These are phyloP conservation scores for Tenodera sinensis DNA, from an alignment of 2,888 invertebrate genomes.

Conservation along the genomic window DNA sequence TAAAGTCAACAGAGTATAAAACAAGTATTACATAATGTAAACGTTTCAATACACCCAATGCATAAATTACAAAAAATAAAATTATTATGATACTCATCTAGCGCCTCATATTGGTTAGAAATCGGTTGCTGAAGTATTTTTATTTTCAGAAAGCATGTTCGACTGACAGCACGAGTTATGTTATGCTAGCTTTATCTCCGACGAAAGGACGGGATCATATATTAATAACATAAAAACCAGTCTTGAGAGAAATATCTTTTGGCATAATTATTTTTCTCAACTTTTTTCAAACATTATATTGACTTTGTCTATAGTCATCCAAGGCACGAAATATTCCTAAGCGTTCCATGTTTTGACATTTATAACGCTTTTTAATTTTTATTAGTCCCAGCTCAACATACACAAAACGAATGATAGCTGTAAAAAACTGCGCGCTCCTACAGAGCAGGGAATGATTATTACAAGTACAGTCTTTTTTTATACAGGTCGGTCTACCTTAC, in stretches of 20 bases:
- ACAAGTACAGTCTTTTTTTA: background rate
- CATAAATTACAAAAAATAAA: too few relatives aligned
- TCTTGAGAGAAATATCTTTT: background rate
- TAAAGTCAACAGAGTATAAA: too few relatives aligned
- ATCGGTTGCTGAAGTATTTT: background rate
- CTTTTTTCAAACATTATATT: background rate
- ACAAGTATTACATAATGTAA: too few relatives aligned
- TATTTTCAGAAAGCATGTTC: background rate
- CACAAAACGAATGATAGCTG: background rate
- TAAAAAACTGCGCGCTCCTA: background rate
- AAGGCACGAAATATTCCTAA: background rate
- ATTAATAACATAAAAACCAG: background rate
- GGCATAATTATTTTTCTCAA: background rate
- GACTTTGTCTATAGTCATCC: background rate
- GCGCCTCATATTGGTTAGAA: background rate
- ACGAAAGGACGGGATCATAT: background rate
- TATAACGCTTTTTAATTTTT: background rate
- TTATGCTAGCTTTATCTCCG: too few relatives aligned
- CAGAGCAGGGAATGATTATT: background rate
- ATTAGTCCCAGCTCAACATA: background rate
- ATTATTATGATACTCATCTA: background rate
- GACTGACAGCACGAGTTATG: too few relatives aligned
- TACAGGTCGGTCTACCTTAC: background rate
- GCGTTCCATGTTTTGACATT: background rate
- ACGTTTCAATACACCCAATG: too few relatives aligned